phyloP scores from a whole-genome alignment of 37 sponge, comb jelly and placozoan genomes.

The Beroe forskalii region DNA sequence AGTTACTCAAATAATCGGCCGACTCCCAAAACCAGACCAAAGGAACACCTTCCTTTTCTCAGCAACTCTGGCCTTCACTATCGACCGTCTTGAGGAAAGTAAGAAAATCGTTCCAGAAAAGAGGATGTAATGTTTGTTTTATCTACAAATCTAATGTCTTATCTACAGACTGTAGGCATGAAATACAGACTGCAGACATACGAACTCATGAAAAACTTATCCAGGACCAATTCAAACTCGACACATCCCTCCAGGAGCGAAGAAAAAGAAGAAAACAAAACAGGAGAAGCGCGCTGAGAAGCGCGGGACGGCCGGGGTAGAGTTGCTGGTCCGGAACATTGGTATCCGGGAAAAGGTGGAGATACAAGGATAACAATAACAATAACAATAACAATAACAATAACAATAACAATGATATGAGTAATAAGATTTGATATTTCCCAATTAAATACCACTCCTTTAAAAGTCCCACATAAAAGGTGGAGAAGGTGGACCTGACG shows the following conservation, averaged over 20 bases:
- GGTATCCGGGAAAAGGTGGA: slow-evolving; percentile 33
- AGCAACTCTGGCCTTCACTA: slow-evolving; percentile 85
- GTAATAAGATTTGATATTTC: neutral
- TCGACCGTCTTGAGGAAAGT: slow-evolving; percentile 63
- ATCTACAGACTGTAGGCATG: too few species aligned
- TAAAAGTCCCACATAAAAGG: too few species aligned
- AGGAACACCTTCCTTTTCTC: slow-evolving; percentile 89
- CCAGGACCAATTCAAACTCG: too few species aligned
- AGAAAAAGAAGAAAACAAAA: slow-evolving; percentile 71
- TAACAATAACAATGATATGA: too few species aligned
- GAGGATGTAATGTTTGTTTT: too few species aligned
- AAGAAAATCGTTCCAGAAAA: neutral
- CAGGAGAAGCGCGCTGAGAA: slow-evolving; percentile 59
- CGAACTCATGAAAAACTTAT: too few species aligned
- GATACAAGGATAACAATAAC: too few species aligned
- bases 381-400: too few species aligned
- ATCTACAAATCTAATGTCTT: too few species aligned
- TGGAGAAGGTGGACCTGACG: slow-evolving; percentile 83
- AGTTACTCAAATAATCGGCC: slow-evolving; percentile 75
- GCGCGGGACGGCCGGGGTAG: slow-evolving; percentile 10
- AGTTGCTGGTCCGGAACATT: slow-evolving; percentile 1
- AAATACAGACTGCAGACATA: too few species aligned
- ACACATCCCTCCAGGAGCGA: slow-evolving; percentile 28
- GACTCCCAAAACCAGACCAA: slow-evolving; percentile 40
- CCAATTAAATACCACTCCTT: slow-evolving; percentile 66